Evolutionary conservation across 2,797 vertebrate genomes (phyloP), one percentile per base, ranked within the genome.

Genomic region (Cirrhinus mrigala): DNA sequence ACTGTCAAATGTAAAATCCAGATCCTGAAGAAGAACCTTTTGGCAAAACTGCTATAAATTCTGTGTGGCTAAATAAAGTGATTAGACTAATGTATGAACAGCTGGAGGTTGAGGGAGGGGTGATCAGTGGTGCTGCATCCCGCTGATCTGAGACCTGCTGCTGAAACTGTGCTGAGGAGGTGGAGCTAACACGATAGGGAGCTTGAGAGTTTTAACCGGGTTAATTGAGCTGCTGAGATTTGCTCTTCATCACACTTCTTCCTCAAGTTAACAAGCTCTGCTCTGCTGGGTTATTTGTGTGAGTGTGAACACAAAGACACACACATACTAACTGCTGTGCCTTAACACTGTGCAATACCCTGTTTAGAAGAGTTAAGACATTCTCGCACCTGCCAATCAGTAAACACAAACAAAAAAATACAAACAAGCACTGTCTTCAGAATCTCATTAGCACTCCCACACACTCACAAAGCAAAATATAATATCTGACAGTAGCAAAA

Each of bases 191-290:
- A 64, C 1, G 6, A 64, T 16, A 16, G 14, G 71, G 68, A 71
- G n/a, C 22, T 46, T 40, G 68, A 40, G 50, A 6, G 15, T 54
- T 24, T 46, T 24, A 44, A 37, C 50, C 20, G 0, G 44, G 15
- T 40, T 15, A 71, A 79, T 50, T 4, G 62, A 82, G 50, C 27
- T 48, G 14, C 62, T 29, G 27, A 74, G 70, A 78, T 68, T 11
- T 50, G 18, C 69, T 82, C 58, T 71, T 68, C 58, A 33, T 81
- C 22, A n/a, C 24, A 20, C 70, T 66, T 56, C 14, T 33, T 71
- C n/a, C 27, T 69, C 70, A 79, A 46, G 58, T 78, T 84, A 83
- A 58, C 40, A 76, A 68, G 27, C 27, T 64, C 58, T 82, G n/a
- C 3, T 15, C 52, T 66, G 69, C 48, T 33, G 54, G 54, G 75